Evolutionary conservation across 2,113 vertebrate species (phyloP), one percentile per base, ranked within the genome.

Genomic region (Triplophysa rosa): DNA sequence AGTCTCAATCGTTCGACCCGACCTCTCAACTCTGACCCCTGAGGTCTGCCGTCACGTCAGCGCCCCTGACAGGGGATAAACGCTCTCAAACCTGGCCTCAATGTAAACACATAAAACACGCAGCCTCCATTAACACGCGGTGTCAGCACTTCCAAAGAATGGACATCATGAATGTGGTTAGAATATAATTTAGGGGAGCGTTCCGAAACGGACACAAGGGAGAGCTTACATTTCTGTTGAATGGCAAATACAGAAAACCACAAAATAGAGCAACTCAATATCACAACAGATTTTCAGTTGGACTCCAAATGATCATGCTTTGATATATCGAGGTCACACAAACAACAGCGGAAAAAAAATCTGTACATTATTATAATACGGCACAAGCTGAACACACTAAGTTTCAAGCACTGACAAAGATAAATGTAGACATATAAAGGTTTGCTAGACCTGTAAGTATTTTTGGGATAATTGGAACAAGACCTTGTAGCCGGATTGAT

Each of bases 1-100:
- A 33, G 47, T 45, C 77, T 59, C 86, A 84, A 84, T 82, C 49
- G 37, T 79, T 83, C 88, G 88, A 89, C 88, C 85, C 56, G 82
- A 91, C 89, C 87, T 76, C 40, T 89, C 79, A 90, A 86, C 89
- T 87, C 65, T 87, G 86, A 72, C 85, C 88, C 77, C 67, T 14
- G 80, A 54, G 45, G 79, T 83, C 87, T 69, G 83, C 87, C 81
- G 76, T 84, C 87, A 87, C 89, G 90, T 90, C 90, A 91, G 85
- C 88, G 7, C 87, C 84, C 87, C 82, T 84, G 80, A 65, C 72
- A 85, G 87, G 86, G 78, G 75, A 81, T 19, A 85, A 82, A 79
- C 68, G 82, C 65, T 47, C 82, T 71, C 74, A 81, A 70, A 77
- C 81, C 23, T 73, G 24, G 82, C 82, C 66, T 80, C 72, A 88